These are phyloP conservation scores for Dreissena polymorpha DNA, from an alignment of 1,140 invertebrate species.

Conservation along the genomic window DNA sequence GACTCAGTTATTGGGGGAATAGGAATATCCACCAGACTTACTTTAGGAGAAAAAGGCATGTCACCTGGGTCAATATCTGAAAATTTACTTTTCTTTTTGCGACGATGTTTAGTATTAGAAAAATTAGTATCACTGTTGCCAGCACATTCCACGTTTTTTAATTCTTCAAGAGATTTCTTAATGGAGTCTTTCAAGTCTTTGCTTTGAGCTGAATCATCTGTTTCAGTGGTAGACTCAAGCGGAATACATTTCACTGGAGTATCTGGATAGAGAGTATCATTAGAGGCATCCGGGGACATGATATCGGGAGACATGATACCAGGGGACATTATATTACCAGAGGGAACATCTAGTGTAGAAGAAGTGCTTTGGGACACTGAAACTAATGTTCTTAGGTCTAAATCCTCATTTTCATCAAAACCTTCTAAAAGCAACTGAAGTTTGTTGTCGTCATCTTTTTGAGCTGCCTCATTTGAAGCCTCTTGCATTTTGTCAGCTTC, in stretches of 20 bases:
- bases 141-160: constrained; percentile 16
- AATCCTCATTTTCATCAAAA: background rate
- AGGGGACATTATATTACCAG: background rate
- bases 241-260: constrained; percentile 33
- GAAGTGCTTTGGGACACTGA: no score
- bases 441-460: background rate
- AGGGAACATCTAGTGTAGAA: no score
- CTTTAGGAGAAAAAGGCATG: no score
- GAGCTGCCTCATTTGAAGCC: background rate
- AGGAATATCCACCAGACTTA: no score
- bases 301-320: constrained; percentile 38
- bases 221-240: constrained; percentile 21
- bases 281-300: constrained; percentile 29
- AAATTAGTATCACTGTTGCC: no score
- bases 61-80: no score
- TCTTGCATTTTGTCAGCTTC: background rate
- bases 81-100: no score
- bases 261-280: constrained; percentile 6
- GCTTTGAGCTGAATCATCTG: no score
- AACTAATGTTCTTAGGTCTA: background rate
- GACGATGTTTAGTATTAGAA: no score
- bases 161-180: constrained; percentile 38
- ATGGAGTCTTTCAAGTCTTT: background rate
- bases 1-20: no score
- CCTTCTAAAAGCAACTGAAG: background rate